Evolutionary conservation across 2,888 invertebrate species (phyloP).

Genomic region (Eucera pruinosa): DNA sequence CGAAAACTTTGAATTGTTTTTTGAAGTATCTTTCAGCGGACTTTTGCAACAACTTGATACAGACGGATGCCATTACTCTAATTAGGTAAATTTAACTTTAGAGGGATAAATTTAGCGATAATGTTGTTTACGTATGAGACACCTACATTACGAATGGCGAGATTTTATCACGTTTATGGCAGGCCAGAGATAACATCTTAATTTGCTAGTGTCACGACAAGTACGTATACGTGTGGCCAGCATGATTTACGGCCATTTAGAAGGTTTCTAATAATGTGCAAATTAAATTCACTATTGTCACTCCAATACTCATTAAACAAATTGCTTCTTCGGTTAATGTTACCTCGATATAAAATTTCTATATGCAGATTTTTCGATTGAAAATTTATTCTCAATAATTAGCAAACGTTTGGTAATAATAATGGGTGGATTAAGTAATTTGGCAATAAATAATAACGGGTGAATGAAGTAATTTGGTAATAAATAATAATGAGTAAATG

Average conservation of each 20-base stretch:
- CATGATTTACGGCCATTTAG: slow-evolving; percentile 7
- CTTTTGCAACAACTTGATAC: too few relatives aligned
- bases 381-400: too few relatives aligned
- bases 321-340: too few relatives aligned
- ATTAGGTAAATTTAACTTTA: background rate
- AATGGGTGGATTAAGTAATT: too few relatives aligned
- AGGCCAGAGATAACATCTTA: slow-evolving; percentile 18
- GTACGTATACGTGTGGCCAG: background rate
- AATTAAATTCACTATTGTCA: background rate
- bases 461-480: too few relatives aligned
- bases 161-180: slow-evolving; percentile 22
- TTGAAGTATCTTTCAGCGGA: too few relatives aligned
- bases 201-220: slow-evolving; percentile 24
- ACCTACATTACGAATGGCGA: background rate
- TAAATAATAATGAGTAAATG: too few relatives aligned
- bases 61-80: background rate
- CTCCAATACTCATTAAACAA: background rate
- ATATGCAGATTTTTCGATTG: too few relatives aligned
- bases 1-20: too few relatives aligned
- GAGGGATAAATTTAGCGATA: background rate
- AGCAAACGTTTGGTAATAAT: too few relatives aligned
- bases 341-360: too few relatives aligned
- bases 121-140: background rate
- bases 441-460: too few relatives aligned
- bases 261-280: background rate